Evolutionary conservation across 1,140 invertebrate species (phyloP), one percentile per base, ranked within the genome.

Genomic region (Bacillus rossius): DNA sequence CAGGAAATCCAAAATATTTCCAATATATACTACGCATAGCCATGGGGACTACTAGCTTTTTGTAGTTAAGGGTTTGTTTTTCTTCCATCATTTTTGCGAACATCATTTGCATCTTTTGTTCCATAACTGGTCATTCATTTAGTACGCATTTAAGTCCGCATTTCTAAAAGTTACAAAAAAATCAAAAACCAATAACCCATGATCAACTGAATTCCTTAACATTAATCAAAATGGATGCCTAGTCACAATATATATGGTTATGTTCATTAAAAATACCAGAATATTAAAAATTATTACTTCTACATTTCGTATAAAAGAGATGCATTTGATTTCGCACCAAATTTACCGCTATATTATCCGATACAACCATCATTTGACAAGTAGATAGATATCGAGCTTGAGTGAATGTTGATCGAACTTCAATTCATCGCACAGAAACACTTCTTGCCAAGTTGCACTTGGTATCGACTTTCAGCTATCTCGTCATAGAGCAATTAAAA

Each of bases 1-100:
- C 82, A 42, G 82, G 82, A 70, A 84, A 84, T 14, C 82, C 82
- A 68, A 83, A 84, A 65, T 80, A 82, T 62, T 81, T 82, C 82
- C 82, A 84, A 65, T 84, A 84, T 42, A 82, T 80, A 62, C 80
- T 82, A 54, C 82, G 71, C 82, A 84, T 84, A 1, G 78, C 74
- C 60, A 75, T 73, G 3, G 80, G 80, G 8, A 81, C 80, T 8
- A 81, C 78, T 4, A 81, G 62, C 58, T 76, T 77, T 54, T 79
- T 77, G 55, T 79, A 80, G 0, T 71, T 72, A 43, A 73, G 71
- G 4, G 53, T 57, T 43, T 61, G 59, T 50, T 56, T 61, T 7
- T 76, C 75, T 59, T 76, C 75, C 64, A 76, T 68, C 61, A 75
- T 67, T 68, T 74, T 76, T 0, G 73, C 67, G 22, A 75, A 61